Base-by-base conservation (phyloP, 2,797 vertebrate species). In the Coregonus sp. region DNA sequence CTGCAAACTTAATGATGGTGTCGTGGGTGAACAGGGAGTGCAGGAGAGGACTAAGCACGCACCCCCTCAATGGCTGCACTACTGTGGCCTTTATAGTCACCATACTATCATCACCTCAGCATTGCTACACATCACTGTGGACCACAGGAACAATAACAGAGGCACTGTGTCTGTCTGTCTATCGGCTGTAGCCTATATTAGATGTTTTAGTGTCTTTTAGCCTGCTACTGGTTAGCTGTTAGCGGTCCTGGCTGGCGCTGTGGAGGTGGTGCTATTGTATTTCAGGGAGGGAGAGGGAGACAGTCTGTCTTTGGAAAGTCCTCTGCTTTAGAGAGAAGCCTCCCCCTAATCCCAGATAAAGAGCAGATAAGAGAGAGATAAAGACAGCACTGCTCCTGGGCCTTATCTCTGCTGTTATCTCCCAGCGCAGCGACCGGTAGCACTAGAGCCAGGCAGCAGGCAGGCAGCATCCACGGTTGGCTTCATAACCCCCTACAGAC, bases 261-360 rank as follows among this genome's bases (percentile, higher is more conserved):
- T 65, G 61, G 5, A 78, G 77, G 50, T 82, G 61, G 16, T 52
- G 54, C 51, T 25, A 80, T 88, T 88, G 83, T 85, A 88, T 81
- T 70, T 84, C 81, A 84, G 73, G 81, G 67, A 37, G 35, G 69
- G 40, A 47, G 9, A 47, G 40, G 69, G 85, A 77, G 85, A 86
- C 82, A 88, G 84, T 81, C 87, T 91, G 93, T 90, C 93, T 94
- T 94, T 94, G 93, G 84, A 93, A 95, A 94, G 92, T 93, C 93
- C 93, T 94, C 91, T 93, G 92, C 86, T 87, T 93, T 87, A 90
- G 90, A 90, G 31, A 90, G 86, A 89, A 90, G 91, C 88, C 89
- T 89, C 87, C 88, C 82, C 88, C 87, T 47, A 91, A 91, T 89
- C 90, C 89, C 69, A 89, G 92, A 93, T 93, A 92, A 93, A 90